Conservation (phyloP, 2,888 invertebrate species). For the Lampropteryx suffumata region DNA sequence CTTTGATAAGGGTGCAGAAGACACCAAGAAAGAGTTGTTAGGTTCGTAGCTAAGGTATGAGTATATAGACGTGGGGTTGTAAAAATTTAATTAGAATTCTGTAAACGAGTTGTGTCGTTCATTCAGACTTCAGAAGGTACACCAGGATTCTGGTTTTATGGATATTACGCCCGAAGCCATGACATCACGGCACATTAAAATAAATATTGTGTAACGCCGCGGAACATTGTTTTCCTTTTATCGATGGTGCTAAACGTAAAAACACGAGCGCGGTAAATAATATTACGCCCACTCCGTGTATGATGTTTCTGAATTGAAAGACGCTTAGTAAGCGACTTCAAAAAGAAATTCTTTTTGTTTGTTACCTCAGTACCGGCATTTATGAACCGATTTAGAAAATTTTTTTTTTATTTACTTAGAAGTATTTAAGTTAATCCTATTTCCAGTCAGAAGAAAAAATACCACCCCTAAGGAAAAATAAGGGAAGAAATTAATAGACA, state of each 20-base stretch:
- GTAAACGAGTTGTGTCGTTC: neutral
- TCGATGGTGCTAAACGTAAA: constrained; percentile 37
- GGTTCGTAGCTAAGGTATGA: neutral
- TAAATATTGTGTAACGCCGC: constrained; percentile 36
- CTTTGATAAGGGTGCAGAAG: neutral
- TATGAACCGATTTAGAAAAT: too few relatives aligned
- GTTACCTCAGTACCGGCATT: too few relatives aligned
- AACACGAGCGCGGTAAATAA: constrained; percentile 26
- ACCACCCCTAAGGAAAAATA: too few relatives aligned
- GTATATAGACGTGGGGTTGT: too few relatives aligned
- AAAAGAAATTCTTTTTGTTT: too few relatives aligned
- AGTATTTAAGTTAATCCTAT: too few relatives aligned
- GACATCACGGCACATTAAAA: constrained; percentile 45
- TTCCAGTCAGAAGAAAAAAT: too few relatives aligned
- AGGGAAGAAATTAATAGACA: too few relatives aligned
- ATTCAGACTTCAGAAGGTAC: constrained; percentile 19
- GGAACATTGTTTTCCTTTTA: constrained; percentile 49
- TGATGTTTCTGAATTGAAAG: constrained; percentile 3
- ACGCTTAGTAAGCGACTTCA: neutral
- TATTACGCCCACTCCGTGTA: constrained; percentile 14
- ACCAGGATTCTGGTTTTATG: constrained; percentile 30
- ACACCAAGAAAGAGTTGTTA: neutral
- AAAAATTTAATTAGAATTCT: constrained; percentile 1
- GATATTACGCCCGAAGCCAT: constrained; percentile 26
- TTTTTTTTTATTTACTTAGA: too few relatives aligned